These are phyloP conservation scores for Tachina lurida DNA, from an alignment of 2,888 invertebrate genomes.

Conservation along the genomic window DNA sequence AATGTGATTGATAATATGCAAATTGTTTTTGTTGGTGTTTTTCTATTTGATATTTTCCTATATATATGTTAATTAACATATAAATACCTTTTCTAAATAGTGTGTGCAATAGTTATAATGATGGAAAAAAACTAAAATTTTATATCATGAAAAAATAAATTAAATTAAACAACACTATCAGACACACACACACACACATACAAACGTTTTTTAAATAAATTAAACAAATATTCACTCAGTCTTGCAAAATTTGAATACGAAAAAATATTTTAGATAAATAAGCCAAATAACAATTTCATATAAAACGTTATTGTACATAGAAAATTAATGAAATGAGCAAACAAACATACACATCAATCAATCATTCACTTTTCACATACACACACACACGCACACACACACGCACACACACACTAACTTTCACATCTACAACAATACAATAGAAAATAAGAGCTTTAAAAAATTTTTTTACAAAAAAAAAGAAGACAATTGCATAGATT, in stretches of 20 bases:
- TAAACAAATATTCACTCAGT: slow-evolving; percentile 5
- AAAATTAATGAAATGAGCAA: slow-evolving; percentile 64
- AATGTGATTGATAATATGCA: too few species aligned
- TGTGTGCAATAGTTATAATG: not conserved
- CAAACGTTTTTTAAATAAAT: not conserved
- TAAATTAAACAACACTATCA: slow-evolving; percentile 23
- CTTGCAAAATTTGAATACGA: not conserved
- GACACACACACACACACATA: not conserved
- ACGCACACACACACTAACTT: not conserved
- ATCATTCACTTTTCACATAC: slow-evolving; percentile 13
- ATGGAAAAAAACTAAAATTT: not conserved
- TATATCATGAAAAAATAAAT: not conserved
- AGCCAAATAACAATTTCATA: slow-evolving; percentile 36
- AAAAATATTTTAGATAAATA: slow-evolving; percentile 8
- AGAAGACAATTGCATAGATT: slow-evolving; percentile 77
- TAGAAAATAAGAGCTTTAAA: slow-evolving; percentile 2
- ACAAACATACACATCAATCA: slow-evolving; percentile 57
- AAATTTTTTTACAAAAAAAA: slow-evolving; percentile 18
- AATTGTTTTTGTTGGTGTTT: too few species aligned
- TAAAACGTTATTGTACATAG: slow-evolving; percentile 38
- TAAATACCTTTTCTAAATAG: too few species aligned
- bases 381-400: not conserved
- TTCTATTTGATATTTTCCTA: too few species aligned
- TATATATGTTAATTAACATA: too few species aligned
- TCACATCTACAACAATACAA: slow-evolving; percentile 11